Conservation (phyloP, 2,797 vertebrate species). For the Cottoperca gobio region DNA sequence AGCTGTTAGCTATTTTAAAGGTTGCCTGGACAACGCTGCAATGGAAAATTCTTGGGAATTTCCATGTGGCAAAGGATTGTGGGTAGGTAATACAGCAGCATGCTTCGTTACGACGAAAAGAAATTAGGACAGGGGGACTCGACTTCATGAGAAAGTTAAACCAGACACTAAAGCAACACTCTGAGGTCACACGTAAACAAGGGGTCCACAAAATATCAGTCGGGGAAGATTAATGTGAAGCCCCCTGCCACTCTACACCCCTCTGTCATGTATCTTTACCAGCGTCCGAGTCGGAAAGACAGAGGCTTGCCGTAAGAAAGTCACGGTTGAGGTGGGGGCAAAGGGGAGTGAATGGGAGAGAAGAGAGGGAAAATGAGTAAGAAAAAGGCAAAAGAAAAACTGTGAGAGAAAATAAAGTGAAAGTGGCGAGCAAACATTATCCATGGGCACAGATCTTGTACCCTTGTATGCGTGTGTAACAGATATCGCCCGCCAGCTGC, state of each 20-base stretch:
- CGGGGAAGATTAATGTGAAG: conserved; percentile 37
- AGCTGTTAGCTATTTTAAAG: conserved; percentile 80
- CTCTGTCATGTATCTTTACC: conserved; percentile 28
- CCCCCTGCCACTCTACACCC: conserved; percentile 2
- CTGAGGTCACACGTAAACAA: conserved; percentile 22
- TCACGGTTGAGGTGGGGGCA: not conserved
- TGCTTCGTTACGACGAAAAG: not conserved
- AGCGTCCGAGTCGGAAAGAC: conserved; percentile 36
- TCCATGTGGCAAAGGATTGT: conserved; percentile 59
- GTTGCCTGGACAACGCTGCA: conserved; percentile 75
- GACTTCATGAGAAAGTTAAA: conserved; percentile 25
- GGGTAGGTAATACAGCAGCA: conserved; percentile 22
- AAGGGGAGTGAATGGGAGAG: conserved; percentile 8
- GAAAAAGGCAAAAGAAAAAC: not conserved
- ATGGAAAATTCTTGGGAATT: conserved; percentile 80
- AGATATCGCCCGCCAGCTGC: conserved; percentile 66
- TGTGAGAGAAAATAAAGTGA: not conserved
- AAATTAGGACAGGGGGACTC: not conserved
- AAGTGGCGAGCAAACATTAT: conserved; percentile 8
- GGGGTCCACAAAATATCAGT: not conserved
- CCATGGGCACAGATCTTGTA: conserved; percentile 23
- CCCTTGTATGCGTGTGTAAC: conserved; percentile 43
- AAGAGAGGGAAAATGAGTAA: not conserved
- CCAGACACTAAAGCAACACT: conserved; percentile 45
- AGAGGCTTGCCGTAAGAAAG: conserved; percentile 66